Percentiles rank a stretch among this genome's conserved stretches.
Evolutionary conservation across 2,888 invertebrate genomes (phyloP).

Genomic region (Esperia sulphurella): DNA sequence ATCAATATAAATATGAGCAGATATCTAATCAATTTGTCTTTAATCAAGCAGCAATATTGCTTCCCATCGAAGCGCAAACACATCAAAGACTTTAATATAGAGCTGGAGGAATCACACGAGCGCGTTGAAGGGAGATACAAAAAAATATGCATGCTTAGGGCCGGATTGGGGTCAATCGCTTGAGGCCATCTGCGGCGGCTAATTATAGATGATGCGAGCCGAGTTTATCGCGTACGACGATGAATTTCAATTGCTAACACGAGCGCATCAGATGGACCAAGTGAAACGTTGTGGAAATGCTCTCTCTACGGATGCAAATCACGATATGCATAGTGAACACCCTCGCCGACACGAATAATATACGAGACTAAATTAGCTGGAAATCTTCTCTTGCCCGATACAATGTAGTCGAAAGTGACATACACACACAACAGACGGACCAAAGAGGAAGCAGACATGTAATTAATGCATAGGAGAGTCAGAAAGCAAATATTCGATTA

Average conservation of each 20-base stretch:
- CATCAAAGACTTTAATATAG: conserved; percentile 26
- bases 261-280: conserved; percentile 30
- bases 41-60: background rate
- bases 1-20: too few species aligned
- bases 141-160: conserved; percentile 65
- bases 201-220: conserved; percentile 68
- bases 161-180: conserved; percentile 75
- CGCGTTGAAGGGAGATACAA: conserved; percentile 54
- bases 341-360: background rate
- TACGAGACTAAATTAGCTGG: background rate
- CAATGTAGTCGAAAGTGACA: too few species aligned
- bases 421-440: too few species aligned
- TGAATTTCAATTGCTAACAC: conserved; percentile 55
- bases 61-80: conserved; percentile 1
- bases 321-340: background rate
- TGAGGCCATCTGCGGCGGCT: conserved; percentile 73
- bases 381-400: too few species aligned
- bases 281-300: conserved; percentile 28
- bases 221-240: conserved; percentile 55
- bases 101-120: conserved; percentile 31
- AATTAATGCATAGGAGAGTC: too few species aligned
- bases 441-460: too few species aligned
- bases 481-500: too few species aligned
- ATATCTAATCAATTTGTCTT: background rate
- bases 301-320: conserved; percentile 17